Conservation (phyloP, 2,113 vertebrate species). For the Mustela nigripes region DNA sequence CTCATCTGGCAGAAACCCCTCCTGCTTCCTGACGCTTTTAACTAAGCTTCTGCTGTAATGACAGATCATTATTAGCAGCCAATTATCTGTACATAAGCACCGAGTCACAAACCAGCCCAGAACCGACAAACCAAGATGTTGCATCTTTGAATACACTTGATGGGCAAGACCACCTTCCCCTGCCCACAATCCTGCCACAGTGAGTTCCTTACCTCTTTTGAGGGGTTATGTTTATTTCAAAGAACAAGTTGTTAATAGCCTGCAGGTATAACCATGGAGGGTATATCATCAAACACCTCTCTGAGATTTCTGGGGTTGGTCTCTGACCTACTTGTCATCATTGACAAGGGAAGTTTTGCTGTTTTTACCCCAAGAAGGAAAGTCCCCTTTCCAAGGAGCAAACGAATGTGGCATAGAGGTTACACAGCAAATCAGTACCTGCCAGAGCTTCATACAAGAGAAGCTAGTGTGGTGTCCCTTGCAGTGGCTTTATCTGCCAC, state of each 20-base stretch:
- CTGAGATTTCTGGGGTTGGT: neutral
- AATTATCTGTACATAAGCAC: rapidly evolving
- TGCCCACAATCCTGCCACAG: neutral
- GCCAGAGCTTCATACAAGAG: neutral
- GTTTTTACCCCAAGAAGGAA: neutral
- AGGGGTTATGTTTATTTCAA: neutral
- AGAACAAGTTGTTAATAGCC: neutral
- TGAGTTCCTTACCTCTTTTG: neutral
- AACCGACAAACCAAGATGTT: neutral
- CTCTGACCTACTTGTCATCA: neutral
- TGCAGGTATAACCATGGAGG: neutral
- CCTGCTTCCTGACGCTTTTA: neutral
- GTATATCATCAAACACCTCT: neutral
- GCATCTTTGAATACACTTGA: neutral
- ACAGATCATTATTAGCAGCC: neutral
- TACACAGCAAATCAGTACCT: neutral
- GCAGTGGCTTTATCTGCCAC: neutral
- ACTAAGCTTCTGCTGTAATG: neutral
- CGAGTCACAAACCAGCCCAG: neutral
- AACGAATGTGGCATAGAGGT: too few species aligned
- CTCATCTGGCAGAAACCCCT: neutral
- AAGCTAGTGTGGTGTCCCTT: neutral
- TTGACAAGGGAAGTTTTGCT: neutral
- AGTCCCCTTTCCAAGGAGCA: neutral
- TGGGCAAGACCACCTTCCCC: neutral